Percentiles rank a stretch among this genome's conserved stretches.
These are phyloP conservation scores for Promerops cafer DNA, from an alignment of 2,113 vertebrate species.

Conservation along the genomic window DNA sequence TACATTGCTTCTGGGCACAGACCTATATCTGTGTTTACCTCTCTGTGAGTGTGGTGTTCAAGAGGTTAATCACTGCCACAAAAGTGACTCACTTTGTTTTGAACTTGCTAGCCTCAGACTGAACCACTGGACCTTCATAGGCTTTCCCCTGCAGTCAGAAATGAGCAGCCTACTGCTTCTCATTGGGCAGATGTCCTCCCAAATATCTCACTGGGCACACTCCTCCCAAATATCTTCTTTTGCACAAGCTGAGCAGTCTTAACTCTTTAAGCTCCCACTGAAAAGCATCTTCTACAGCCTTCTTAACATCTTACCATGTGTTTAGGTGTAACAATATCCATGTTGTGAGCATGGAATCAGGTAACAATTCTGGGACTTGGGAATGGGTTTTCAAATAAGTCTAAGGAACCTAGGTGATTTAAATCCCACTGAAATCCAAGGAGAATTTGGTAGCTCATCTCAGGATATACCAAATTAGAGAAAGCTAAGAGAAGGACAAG, in stretches of 20 bases:
- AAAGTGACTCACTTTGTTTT: not conserved
- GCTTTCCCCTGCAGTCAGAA: not conserved
- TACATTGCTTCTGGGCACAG: not conserved
- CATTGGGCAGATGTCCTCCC: not conserved
- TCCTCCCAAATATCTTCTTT: not conserved
- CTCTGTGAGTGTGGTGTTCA: not conserved
- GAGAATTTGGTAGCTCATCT: not conserved
- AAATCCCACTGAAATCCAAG: not conserved
- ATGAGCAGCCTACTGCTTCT: not conserved
- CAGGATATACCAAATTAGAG: not conserved
- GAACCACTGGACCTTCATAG: not conserved
- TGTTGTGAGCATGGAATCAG: not conserved
- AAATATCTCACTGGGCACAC: not conserved
- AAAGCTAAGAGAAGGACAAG: not conserved
- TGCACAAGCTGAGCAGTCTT: not conserved
- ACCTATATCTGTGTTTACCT: not conserved
- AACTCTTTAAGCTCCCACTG: not conserved
- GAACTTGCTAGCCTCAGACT: not conserved
- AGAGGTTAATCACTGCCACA: not conserved
- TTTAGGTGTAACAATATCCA: not conserved
- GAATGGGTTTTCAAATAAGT: not conserved
- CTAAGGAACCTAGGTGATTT: not conserved
- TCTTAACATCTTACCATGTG: not conserved
- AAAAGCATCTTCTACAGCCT: not conserved
- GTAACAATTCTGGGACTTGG: not conserved